Conservation (phyloP, 2,797 vertebrate species). For the Parotocinclus haroldoi region DNA sequence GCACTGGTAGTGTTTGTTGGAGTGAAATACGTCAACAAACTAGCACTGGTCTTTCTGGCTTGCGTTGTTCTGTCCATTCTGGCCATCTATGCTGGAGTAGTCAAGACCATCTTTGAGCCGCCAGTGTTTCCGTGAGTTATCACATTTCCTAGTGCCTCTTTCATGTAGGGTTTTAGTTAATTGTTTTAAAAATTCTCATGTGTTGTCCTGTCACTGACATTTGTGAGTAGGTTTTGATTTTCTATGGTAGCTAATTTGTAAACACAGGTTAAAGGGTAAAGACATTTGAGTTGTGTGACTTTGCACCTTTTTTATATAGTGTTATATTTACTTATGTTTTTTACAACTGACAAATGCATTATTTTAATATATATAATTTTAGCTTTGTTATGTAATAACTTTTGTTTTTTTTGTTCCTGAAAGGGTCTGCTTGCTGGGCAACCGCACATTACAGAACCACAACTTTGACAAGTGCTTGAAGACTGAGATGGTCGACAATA, state of each 20-base stretch:
- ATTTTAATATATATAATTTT: too few relatives aligned
- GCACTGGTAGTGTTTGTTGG: conserved; percentile 90
- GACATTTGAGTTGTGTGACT: too few relatives aligned
- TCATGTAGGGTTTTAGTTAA: too few relatives aligned
- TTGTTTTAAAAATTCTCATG: too few relatives aligned
- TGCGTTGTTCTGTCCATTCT: conserved; percentile 94
- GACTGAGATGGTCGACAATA: conserved; percentile 63
- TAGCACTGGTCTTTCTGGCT: conserved; percentile 91
- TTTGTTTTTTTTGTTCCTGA: background rate
- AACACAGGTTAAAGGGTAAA: too few relatives aligned
- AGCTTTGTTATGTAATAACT: background rate
- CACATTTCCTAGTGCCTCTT: background rate
- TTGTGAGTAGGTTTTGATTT: too few relatives aligned
- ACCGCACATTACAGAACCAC: conserved; percentile 82
- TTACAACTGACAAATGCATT: too few relatives aligned
- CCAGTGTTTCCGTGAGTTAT: conserved; percentile 85
- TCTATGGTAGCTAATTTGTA: too few relatives aligned
- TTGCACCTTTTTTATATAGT: too few relatives aligned
- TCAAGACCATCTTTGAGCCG: conserved; percentile 88
- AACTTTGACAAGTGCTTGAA: conserved; percentile 82
- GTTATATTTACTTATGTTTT: too few relatives aligned
- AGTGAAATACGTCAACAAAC: conserved; percentile 95
- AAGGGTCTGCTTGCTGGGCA: conserved; percentile 90
- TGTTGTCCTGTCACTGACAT: too few relatives aligned
- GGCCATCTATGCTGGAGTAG: conserved; percentile 92